These are phyloP conservation scores for Phenganax subtilis DNA, from an alignment of 92 coral and sea anemone species.

Conservation along the genomic window DNA sequence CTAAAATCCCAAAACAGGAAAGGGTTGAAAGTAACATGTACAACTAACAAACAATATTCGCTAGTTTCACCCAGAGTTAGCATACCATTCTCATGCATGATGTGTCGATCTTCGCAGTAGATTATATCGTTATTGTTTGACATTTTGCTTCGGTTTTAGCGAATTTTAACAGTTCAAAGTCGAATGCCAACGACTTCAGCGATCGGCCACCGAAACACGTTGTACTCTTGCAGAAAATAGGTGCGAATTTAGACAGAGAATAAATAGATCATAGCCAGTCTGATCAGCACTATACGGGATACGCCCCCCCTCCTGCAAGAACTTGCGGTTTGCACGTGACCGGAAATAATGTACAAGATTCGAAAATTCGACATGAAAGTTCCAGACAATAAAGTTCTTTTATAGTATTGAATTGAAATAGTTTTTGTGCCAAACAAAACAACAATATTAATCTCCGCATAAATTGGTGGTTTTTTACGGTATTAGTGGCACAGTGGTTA, in stretches of 20 bases:
- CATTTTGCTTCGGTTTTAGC: conserved; percentile 8
- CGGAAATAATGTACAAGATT: conserved; percentile 4
- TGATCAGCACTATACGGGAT: background rate
- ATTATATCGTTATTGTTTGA: conserved; percentile 34
- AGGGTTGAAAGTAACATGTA: background rate
- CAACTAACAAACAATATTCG: background rate
- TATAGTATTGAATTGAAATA: background rate
- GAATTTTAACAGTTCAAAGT: background rate
- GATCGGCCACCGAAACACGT: background rate
- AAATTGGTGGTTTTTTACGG: too few species aligned
- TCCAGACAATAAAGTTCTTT: background rate
- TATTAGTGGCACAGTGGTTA: too few species aligned
- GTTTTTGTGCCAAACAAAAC: too few species aligned
- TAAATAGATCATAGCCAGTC: conserved; percentile 32
- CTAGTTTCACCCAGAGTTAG: background rate
- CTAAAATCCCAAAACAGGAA: background rate
- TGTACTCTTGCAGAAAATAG: conserved; percentile 15
- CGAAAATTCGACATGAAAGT: background rate
- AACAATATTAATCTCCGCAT: background rate
- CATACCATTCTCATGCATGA: conserved; percentile 39
- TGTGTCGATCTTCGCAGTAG: conserved; percentile 32
- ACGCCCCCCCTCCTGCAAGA: conserved; percentile 34
- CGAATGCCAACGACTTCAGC: background rate
- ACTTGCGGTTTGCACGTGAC: conserved; percentile 3
- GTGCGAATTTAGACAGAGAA: conserved; percentile 29